Conservation (phyloP, 2,888 invertebrate species). For the Dioctria rufipes region DNA sequence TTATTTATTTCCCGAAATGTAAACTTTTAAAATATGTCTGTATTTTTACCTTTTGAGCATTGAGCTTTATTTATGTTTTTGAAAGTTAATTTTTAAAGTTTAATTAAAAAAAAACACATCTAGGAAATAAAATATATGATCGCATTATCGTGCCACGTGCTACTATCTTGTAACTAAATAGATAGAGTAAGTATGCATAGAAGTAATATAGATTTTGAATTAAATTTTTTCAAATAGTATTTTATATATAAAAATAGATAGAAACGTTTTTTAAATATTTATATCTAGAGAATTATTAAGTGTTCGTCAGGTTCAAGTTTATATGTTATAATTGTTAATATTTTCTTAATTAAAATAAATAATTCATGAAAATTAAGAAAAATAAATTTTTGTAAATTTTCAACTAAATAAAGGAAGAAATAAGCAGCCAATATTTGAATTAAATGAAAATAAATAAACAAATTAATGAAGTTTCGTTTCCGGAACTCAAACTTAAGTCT, state of each 20-base stretch:
- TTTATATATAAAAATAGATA: conserved; percentile 45
- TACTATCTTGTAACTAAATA: conserved; percentile 41
- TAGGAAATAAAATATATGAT: conserved; percentile 43
- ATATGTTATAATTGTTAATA: conserved; percentile 55
- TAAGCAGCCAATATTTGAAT: conserved; percentile 53
- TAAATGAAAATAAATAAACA: conserved; percentile 60
- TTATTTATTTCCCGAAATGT: no score
- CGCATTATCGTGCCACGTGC: conserved; percentile 59
- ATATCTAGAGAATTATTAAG: conserved; percentile 63
- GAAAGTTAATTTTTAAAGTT: no score
- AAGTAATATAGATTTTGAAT: conserved; percentile 22
- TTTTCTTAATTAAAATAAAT: conserved; percentile 34
- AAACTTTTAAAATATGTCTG: no score
- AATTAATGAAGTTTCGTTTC: conserved; percentile 19
- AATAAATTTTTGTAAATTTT: conserved; percentile 29
- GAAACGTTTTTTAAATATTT: conserved; percentile 59
- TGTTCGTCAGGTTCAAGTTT: conserved; percentile 72
- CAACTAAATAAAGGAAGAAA: conserved; percentile 47
- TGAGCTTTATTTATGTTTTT: background rate
- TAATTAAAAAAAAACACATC: background rate
- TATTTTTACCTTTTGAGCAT: conserved; percentile 24
- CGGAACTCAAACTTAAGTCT: conserved; percentile 17
- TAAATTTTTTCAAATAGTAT: conserved; percentile 20
- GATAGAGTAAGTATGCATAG: conserved; percentile 16
- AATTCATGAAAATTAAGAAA: conserved; percentile 38